Percentiles rank a stretch among this genome's conserved stretches.
These are phyloP conservation scores for Globodera ellingtonae DNA, from an alignment of 1,140 invertebrate species.

Conservation along the genomic window DNA sequence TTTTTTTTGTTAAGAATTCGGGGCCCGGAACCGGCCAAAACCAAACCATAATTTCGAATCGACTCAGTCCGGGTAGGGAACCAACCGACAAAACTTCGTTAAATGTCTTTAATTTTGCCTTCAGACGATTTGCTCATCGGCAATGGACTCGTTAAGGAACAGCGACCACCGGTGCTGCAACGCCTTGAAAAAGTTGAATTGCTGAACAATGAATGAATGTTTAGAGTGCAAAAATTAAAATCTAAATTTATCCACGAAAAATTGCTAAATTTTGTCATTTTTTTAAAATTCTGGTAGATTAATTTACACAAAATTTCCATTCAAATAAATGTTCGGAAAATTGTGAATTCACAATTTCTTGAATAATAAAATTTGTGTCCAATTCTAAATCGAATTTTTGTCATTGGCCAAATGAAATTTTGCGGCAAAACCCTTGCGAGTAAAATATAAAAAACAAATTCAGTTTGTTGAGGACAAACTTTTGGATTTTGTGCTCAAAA, in stretches of 20 bases:
- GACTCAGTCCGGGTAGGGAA: too few relatives aligned
- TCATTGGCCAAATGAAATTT: not conserved
- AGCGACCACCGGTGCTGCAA: constrained; percentile 35
- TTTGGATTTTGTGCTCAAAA: too few relatives aligned
- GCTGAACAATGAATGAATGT: not conserved
- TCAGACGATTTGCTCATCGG: constrained; percentile 14
- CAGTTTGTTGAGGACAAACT: too few relatives aligned
- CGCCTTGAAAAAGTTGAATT: constrained; percentile 13
- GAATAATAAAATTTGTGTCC: not conserved
- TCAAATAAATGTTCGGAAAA: too few relatives aligned
- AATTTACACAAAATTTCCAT: too few relatives aligned
- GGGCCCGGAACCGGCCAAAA: too few relatives aligned
- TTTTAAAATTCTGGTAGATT: too few relatives aligned
- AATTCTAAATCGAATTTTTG: not conserved
- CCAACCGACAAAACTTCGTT: not conserved
- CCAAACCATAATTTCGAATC: too few relatives aligned
- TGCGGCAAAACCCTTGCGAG: not conserved
- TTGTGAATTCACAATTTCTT: not conserved
- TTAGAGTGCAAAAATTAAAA: not conserved
- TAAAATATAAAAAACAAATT: not conserved
- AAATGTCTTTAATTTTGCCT: not conserved
- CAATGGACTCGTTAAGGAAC: constrained; percentile 26
- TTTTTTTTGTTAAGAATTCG: not conserved
- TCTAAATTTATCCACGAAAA: not conserved
- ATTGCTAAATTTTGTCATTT: not conserved